A percentile compares a stretch with the other conserved stretches of the same genome.
phyloP scores from a whole-genome alignment of 2,888 invertebrate species.

The Tortrix viridana region DNA sequence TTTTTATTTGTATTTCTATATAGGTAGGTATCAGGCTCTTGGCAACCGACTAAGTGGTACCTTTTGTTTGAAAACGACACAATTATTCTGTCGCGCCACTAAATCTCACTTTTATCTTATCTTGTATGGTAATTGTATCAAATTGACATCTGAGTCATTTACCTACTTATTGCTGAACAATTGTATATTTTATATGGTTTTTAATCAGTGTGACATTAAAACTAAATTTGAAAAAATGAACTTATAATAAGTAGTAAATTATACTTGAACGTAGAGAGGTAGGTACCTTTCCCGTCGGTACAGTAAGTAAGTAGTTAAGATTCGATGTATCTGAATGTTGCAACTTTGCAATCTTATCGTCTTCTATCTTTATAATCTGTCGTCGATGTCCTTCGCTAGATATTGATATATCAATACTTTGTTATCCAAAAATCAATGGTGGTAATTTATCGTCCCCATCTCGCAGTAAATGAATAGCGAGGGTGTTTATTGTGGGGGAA shows the following conservation, averaged over 20 bases:
- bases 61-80: no score
- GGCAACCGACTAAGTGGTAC: no score
- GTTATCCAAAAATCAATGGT: slow-evolving; percentile 55
- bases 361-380: slow-evolving; percentile 9
- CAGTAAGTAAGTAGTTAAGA: neutral
- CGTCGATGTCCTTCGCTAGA: neutral
- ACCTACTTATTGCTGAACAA: neutral
- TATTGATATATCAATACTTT: neutral
- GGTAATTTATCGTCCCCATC: slow-evolving; percentile 60
- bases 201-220: no score
- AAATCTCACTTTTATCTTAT: slow-evolving; percentile 11
- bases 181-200: no score
- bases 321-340: neutral
- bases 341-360: slow-evolving; percentile 8
- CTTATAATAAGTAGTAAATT: no score
- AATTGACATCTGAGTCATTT: neutral
- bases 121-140: slow-evolving; percentile 1
- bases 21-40: no score
- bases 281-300: no score
- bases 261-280: no score
- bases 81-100: slow-evolving; percentile 18
- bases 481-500: slow-evolving; percentile 61
- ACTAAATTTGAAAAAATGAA: no score
- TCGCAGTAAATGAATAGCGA: slow-evolving; percentile 47
- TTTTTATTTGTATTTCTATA: no score